Conservation (phyloP, 2,113 vertebrate genomes). For the Pseudorectes ferrugineus region DNA sequence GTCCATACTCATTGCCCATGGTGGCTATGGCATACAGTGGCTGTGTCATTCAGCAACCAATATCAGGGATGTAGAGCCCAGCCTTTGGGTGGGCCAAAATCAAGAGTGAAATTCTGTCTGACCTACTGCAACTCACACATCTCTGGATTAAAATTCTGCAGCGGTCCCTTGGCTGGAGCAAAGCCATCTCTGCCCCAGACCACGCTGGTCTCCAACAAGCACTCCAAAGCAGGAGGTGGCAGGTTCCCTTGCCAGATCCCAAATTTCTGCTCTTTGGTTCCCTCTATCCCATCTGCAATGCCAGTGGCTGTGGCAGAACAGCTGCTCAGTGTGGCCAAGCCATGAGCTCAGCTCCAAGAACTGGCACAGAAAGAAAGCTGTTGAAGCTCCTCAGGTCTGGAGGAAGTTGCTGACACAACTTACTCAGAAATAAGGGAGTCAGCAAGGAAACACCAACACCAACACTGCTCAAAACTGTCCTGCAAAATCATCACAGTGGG, state of each 20-base stretch:
- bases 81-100: neutral
- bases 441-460: neutral
- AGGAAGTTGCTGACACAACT: neutral
- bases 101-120: neutral
- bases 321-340: neutral
- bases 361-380: neutral
- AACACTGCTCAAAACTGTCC: neutral
- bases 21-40: too few species aligned
- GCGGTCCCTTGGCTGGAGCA: neutral
- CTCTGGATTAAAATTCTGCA: neutral
- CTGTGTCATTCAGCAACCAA: neutral
- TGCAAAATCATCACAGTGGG: neutral
- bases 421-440: neutral
- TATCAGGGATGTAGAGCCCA: neutral
- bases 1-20: neutral
- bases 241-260: neutral
- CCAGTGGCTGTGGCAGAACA: neutral
- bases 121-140: neutral
- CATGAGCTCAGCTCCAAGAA: neutral
- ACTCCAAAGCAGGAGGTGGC: neutral
- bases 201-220: neutral
- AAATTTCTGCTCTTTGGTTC: neutral
- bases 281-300: accelerated
- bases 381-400: neutral
- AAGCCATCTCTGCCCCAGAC: neutral